A percentile compares a stretch with the other conserved stretches of the same genome.
phyloP scores from a whole-genome alignment of 2,797 vertebrate genomes.

The Echeneis naucrates region DNA sequence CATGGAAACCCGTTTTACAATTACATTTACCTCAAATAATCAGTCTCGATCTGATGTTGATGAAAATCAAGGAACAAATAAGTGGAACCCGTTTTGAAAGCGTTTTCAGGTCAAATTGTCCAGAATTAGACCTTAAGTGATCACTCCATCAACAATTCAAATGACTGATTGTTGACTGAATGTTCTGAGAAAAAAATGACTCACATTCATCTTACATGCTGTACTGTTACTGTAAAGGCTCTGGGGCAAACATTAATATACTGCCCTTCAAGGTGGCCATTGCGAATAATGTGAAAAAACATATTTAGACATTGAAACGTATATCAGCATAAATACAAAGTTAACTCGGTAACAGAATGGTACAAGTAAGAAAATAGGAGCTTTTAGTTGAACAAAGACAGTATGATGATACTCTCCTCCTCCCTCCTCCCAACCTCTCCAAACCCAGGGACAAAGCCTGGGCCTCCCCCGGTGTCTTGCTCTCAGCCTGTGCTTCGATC shows the following conservation, averaged over 20 bases:
- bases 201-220: background rate
- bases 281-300: conserved; percentile 16
- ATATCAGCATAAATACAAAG: conserved; percentile 19
- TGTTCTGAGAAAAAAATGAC: too few species aligned
- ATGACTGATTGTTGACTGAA: too few species aligned
- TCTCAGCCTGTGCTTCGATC: conserved; percentile 34
- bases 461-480: conserved; percentile 68
- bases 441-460: conserved; percentile 77
- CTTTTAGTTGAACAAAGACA: conserved; percentile 61
- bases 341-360: conserved; percentile 60
- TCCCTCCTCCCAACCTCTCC: conserved; percentile 23
- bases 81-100: too few species aligned
- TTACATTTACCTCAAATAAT: background rate
- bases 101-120: too few species aligned
- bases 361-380: conserved; percentile 78
- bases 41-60: background rate
- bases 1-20: background rate
- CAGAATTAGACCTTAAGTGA: background rate
- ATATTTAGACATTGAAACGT: conserved; percentile 12
- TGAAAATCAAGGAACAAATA: too few species aligned
- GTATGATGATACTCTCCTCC: conserved; percentile 37
- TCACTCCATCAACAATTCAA: too few species aligned
- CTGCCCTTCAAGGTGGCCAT: background rate
- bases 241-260: conserved; percentile 4
- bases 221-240: background rate